Evolutionary conservation across 2,113 vertebrate species (phyloP).

Genomic region (Gymnobelideus leadbeateri): DNA sequence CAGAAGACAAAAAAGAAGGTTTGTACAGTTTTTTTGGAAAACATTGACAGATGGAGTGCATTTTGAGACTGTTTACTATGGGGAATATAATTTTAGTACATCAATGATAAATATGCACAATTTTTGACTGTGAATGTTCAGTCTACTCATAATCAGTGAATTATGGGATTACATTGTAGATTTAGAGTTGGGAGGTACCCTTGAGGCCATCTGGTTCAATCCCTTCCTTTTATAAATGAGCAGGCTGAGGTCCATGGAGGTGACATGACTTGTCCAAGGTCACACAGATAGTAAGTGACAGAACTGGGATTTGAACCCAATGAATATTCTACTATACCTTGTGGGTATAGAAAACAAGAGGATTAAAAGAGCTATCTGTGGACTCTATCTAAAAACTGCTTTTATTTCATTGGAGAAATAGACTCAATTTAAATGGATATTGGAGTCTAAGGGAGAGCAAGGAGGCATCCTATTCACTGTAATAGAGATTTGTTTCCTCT

Average conservation of each 20-base stretch:
- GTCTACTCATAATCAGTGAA: conserved; percentile 24
- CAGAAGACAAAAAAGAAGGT: conserved; percentile 97
- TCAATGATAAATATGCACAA: conserved; percentile 68
- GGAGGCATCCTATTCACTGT: not conserved
- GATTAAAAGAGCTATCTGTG: conserved; percentile 1
- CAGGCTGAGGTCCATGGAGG: not conserved
- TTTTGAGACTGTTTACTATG: conserved; percentile 60
- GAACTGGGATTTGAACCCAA: not conserved
- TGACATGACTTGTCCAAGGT: not conserved
- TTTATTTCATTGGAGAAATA: conserved; percentile 11
- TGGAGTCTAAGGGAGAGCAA: not conserved
- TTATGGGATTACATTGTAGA: conserved; percentile 20
- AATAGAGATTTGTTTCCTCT: not conserved
- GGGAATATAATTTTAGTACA: conserved; percentile 53
- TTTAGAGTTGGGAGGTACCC: conserved; percentile 19
- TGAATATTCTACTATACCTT: not conserved
- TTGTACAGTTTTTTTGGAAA: conserved; percentile 81
- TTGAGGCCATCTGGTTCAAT: not conserved
- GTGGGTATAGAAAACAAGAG: not conserved
- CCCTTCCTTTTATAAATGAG: conserved; percentile 16
- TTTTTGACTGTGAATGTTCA: conserved; percentile 27
- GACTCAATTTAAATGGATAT: not conserved
- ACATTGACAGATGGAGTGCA: conserved; percentile 53
- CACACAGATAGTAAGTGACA: not conserved
- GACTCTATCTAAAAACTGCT: not conserved